Evolutionary conservation across 2,888 invertebrate species (phyloP).

Genomic region (Callyntrura guangdongensis): DNA sequence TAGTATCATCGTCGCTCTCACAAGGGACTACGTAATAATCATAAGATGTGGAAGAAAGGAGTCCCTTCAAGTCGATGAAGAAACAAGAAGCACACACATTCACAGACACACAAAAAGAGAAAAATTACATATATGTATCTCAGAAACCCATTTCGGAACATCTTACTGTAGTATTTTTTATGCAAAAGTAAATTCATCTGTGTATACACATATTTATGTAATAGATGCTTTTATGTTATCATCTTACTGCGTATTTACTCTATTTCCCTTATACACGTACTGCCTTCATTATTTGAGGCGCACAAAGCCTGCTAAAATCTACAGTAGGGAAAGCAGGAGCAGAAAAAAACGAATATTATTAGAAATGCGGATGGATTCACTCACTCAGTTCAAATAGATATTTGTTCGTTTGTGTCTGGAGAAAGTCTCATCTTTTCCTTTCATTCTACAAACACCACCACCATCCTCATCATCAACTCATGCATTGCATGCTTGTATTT

Average conservation of each 20-base stretch:
- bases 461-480: conserved; percentile 37
- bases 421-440: conserved; percentile 54
- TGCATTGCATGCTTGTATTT: conserved; percentile 45
- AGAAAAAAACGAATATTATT: conserved; percentile 72
- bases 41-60: conserved; percentile 62
- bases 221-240: neutral
- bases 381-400: conserved; percentile 56
- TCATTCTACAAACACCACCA: neutral
- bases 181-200: conserved; percentile 26
- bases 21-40: conserved; percentile 67
- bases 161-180: conserved; percentile 36
- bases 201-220: conserved; percentile 45
- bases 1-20: conserved; percentile 47
- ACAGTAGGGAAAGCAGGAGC: neutral
- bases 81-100: conserved; percentile 39
- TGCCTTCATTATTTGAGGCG: neutral
- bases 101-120: too few species aligned
- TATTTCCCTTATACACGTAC: neutral
- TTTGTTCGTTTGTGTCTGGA: conserved; percentile 37
- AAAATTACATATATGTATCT: conserved; percentile 13
- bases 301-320: conserved; percentile 61
- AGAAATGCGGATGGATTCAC: conserved; percentile 70
- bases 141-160: conserved; percentile 25
- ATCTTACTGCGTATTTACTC: neutral
- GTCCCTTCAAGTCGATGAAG: conserved; percentile 79